Percentiles rank a stretch among this genome's conserved stretches.
These are phyloP conservation scores for Noctua pronuba DNA, from an alignment of 2,888 invertebrate genomes.

Conservation along the genomic window DNA sequence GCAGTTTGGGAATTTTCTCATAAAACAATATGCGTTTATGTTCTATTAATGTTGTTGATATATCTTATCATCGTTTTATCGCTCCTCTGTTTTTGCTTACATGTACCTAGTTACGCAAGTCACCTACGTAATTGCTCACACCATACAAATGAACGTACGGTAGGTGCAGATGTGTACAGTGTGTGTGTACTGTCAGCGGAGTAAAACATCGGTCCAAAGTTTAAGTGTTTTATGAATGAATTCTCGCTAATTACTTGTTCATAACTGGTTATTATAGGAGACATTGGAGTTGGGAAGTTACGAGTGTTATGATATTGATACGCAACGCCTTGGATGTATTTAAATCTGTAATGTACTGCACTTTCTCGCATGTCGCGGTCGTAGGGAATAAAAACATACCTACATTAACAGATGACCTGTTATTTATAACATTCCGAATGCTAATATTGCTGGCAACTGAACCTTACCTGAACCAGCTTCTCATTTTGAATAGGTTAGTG, in stretches of 20 bases:
- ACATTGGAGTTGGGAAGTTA: too few species aligned
- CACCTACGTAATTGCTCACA: constrained; percentile 17
- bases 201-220: neutral
- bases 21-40: constrained; percentile 30
- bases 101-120: constrained; percentile 25
- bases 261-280: neutral
- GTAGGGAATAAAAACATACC: neutral
- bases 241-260: neutral
- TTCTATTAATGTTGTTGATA: constrained; percentile 36
- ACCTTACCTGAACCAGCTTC: neutral
- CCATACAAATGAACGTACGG: neutral
- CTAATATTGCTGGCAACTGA: neutral
- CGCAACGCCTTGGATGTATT: neutral
- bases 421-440: neutral
- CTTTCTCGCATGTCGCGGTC: neutral
- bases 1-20: constrained; percentile 47
- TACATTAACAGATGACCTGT: neutral
- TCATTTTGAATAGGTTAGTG: neutral
- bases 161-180: neutral
- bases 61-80: constrained; percentile 19
- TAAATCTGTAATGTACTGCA: neutral
- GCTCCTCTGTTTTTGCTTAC: constrained; percentile 13
- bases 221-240: neutral
- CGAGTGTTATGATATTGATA: neutral
- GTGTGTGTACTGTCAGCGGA: neutral